These are phyloP conservation scores for Orchestia grillus DNA, from an alignment of 1,140 invertebrate species.

Conservation along the genomic window DNA sequence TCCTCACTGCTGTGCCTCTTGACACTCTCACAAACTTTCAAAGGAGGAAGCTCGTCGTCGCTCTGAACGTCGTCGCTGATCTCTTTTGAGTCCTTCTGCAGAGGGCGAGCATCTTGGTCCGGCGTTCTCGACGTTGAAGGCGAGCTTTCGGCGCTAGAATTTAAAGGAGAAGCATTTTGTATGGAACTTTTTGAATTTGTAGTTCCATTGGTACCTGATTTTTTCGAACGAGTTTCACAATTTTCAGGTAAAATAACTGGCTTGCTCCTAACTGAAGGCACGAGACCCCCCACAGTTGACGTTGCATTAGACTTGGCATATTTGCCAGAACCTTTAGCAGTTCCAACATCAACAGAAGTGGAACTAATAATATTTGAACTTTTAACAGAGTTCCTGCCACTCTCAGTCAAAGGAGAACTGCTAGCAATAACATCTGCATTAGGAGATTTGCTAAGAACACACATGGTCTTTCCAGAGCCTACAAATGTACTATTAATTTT, in stretches of 20 bases:
- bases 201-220: not conserved
- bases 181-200: not conserved
- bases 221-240: not conserved
- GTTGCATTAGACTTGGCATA: not conserved
- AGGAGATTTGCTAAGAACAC: not conserved
- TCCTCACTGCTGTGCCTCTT: not conserved
- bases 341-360: not conserved
- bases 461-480: not conserved
- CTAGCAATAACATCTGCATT: not conserved
- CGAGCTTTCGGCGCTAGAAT: not conserved
- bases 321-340: not conserved
- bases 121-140: not conserved
- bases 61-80: not conserved
- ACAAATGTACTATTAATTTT: not conserved
- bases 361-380: not conserved
- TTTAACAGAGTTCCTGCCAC: not conserved
- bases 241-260: not conserved
- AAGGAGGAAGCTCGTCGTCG: slow-evolving; percentile 8
- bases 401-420: not conserved
- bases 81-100: not conserved
- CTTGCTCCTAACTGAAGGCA: not conserved
- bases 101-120: not conserved
- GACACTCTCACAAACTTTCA: slow-evolving; percentile 33
- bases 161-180: not conserved
- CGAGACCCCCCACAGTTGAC: not conserved